Conservation (phyloP, 2,797 vertebrate species). For the Mus minutoides region DNA sequence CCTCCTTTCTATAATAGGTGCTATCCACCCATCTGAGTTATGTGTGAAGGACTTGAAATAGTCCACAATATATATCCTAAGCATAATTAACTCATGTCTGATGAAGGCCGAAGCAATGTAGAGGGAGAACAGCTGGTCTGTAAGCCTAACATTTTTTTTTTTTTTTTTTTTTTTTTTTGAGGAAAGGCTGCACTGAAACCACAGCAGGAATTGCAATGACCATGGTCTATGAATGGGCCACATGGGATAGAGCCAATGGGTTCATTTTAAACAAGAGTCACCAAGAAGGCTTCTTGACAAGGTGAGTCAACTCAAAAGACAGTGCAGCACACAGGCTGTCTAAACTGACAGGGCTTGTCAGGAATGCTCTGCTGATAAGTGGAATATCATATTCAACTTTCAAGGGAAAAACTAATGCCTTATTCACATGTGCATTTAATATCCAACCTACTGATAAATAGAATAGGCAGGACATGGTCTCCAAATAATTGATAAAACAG, state of each 20-base stretch:
- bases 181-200: neutral
- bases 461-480: neutral
- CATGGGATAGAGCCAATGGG: neutral
- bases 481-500: neutral
- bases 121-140: neutral
- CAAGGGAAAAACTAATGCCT: neutral
- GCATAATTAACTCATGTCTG: neutral
- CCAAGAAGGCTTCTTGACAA: neutral
- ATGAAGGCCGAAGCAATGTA: neutral
- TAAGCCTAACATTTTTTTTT: neutral
- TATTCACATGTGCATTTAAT: neutral
- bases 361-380: neutral
- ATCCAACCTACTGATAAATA: neutral
- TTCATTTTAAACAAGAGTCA: neutral
- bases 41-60: neutral
- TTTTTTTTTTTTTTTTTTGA: neutral
- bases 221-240: neutral
- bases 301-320: neutral
- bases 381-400: neutral
- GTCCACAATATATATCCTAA: neutral
- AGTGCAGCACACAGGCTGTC: neutral
- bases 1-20: neutral
- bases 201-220: neutral
- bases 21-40: neutral
- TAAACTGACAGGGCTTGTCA: neutral